Evolutionary conservation across 2,888 invertebrate species (phyloP).

Genomic region (Yponomeuta evonymella): DNA sequence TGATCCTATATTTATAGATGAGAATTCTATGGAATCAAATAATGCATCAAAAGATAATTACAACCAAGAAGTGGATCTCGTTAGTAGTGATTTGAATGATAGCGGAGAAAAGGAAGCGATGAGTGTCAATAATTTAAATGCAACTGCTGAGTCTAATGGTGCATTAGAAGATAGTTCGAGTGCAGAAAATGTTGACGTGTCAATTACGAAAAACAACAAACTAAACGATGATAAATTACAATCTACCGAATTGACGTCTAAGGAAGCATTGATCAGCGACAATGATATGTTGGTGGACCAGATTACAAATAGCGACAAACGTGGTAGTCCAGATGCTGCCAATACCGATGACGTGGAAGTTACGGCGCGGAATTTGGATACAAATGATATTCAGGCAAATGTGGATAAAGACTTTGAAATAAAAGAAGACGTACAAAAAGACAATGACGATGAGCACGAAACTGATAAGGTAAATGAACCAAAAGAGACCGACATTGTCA

Average conservation of each 20-base stretch:
- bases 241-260: background rate
- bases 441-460: conserved; percentile 8
- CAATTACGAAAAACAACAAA: background rate
- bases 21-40: conserved; percentile 64
- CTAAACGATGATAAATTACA: background rate
- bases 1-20: conserved; percentile 71
- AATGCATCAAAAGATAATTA: conserved; percentile 36
- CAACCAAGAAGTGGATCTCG: conserved; percentile 50
- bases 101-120: conserved; percentile 31
- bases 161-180: background rate
- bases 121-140: background rate
- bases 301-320: background rate
- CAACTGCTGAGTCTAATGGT: background rate
- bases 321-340: conserved; percentile 14
- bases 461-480: conserved; percentile 17
- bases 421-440: conserved; percentile 19
- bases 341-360: conserved; percentile 15
- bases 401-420: conserved; percentile 9
- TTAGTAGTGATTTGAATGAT: conserved; percentile 70
- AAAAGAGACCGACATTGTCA: conserved; percentile 18
- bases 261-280: background rate
- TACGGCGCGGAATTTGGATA: background rate
- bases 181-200: background rate
- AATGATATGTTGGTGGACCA: background rate
- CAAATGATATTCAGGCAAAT: conserved; percentile 4